Base-by-base conservation (phyloP, 2,113 vertebrate genomes). In the Entomyzon cyanotis region DNA sequence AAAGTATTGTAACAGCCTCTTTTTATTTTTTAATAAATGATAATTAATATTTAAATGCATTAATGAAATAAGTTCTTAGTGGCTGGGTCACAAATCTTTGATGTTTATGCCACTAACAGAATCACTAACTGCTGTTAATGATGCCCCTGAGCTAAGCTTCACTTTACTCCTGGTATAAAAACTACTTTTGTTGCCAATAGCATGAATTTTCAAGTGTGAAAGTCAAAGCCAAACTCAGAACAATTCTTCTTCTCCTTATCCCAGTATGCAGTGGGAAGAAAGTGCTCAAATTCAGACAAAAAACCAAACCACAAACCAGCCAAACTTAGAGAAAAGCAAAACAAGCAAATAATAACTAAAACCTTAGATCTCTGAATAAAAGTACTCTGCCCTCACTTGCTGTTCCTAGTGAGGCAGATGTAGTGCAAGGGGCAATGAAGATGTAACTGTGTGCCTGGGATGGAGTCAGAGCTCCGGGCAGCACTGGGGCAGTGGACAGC, bases 11-110 rank as follows among this genome's bases (percentile, higher is more conserved):
- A 93, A 94, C 52, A 78, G 19, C 20, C 53, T 70, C 63, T 93
- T 89, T 93, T 69, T 94, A 82, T 94, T 95, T 87, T 77, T 56
- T 64, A 92, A 94, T 83, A 88, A 94, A 95, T 89, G n/a, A 82
- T 82, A 95, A 91, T 93, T 95, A 95, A 95, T 93, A 95, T 94
- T 96, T 92, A 95, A 94, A 80, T 87, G 52, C 30, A 92, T 86
- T 91, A 88, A 84, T 78, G 63, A 93, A 80, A 94, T 81, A 91
- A 92, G 74, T 90, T 68, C 44, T 89, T 90, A 93, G 87, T 49
- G 44, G 15, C 33, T 85, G 42, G 33, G 18, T 88, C 81, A 91
- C 74, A 95, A 73, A 95, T 92, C 69, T 84, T 82, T 74, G 76
- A 84, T 86, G 63, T 92, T 89, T 82, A 84, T 75, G 33, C 63